These are phyloP conservation scores for Scolopax bukidnonensis DNA, from an alignment of 2,797 vertebrate species.

Conservation along the genomic window DNA sequence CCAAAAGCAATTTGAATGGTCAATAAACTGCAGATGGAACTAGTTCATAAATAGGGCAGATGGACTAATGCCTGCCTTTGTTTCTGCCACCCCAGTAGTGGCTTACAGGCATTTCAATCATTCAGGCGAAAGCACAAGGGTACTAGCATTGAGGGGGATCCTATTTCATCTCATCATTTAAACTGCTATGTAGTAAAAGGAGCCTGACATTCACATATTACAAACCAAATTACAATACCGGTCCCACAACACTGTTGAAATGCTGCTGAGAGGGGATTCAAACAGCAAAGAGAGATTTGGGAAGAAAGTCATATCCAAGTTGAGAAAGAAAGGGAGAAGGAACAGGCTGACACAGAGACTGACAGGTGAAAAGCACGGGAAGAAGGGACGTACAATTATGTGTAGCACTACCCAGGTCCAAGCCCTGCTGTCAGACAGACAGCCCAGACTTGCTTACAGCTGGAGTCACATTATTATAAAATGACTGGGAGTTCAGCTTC, in stretches of 20 bases:
- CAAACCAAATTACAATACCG: background rate
- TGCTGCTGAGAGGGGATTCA: background rate
- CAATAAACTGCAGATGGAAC: conserved; percentile 4
- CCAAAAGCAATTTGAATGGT: background rate
- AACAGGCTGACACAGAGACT: background rate
- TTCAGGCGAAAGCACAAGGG: background rate
- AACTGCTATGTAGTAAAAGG: background rate
- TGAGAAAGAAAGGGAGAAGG: background rate
- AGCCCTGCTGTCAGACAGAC: background rate
- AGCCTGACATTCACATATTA: background rate
- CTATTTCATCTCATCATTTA: background rate
- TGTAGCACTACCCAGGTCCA: background rate
- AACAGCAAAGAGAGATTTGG: background rate
- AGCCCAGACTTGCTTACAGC: background rate
- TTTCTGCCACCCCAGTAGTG: background rate
- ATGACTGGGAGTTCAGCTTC: background rate
- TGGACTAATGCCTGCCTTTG: background rate
- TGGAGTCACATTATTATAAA: background rate
- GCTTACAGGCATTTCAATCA: background rate
- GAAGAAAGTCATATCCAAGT: background rate
- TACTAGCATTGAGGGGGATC: background rate
- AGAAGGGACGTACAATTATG: background rate
- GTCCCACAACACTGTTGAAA: background rate
- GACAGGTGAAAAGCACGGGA: background rate
- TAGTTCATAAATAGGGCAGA: background rate